Evolutionary conservation across 1,140 invertebrate genomes (phyloP).

Genomic region (Dendrolimus punctatus): DNA sequence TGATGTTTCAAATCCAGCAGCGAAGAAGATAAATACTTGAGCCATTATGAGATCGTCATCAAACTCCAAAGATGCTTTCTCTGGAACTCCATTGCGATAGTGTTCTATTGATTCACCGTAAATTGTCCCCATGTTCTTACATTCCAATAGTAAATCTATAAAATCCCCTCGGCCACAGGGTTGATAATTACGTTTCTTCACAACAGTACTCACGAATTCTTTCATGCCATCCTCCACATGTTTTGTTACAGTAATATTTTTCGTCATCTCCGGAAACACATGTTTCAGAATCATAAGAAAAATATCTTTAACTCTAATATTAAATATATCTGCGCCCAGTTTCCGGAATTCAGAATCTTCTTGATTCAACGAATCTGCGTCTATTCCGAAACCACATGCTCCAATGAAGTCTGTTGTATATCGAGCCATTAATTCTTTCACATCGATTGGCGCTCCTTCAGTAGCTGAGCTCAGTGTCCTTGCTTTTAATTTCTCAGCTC

Average conservation of each 20-base stretch:
- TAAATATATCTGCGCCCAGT: conserved; percentile 47
- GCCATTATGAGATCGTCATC: conserved; percentile 50
- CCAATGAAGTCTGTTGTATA: conserved; percentile 71
- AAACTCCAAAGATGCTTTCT: conserved; percentile 29
- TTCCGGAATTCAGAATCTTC: conserved; percentile 48
- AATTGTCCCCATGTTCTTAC: conserved; percentile 56
- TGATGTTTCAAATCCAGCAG: conserved; percentile 76
- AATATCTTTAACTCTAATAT: conserved; percentile 11
- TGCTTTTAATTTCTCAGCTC: conserved; percentile 38
- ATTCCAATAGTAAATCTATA: conserved; percentile 72
- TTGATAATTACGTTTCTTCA: conserved; percentile 29
- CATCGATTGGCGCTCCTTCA: conserved; percentile 32
- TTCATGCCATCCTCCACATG: conserved; percentile 26
- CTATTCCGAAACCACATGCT: conserved; percentile 58
- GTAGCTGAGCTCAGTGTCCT: conserved; percentile 19
- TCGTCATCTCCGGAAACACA: conserved; percentile 29
- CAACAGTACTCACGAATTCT: conserved; percentile 25
- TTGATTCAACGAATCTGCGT: conserved; percentile 43
- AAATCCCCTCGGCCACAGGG: conserved; percentile 68
- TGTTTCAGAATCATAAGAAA: conserved; percentile 24
- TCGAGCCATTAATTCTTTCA: conserved; percentile 57
- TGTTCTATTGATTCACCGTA: conserved; percentile 57
- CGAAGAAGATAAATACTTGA: conserved; percentile 73
- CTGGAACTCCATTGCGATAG: conserved; percentile 32
- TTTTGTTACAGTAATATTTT: conserved; percentile 18